A percentile compares a stretch with the other conserved stretches of the same genome.
These are phyloP conservation scores for Cremastinae sp. DNA, from an alignment of 2,888 invertebrate genomes.

Conservation along the genomic window DNA sequence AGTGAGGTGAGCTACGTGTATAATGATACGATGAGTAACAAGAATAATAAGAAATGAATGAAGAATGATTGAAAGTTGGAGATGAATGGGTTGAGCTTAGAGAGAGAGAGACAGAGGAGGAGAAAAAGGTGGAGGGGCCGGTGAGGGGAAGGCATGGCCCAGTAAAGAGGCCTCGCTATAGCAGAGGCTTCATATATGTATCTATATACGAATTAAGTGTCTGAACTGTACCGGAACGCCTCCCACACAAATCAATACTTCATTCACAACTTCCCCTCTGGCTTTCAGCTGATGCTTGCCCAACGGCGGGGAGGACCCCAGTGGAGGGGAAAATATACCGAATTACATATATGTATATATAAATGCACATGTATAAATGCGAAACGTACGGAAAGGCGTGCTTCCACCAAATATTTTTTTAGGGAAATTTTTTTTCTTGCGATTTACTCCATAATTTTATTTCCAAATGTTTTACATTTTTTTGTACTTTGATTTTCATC, in stretches of 20 bases:
- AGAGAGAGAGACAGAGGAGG: constrained; percentile 28
- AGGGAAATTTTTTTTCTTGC: too few relatives aligned
- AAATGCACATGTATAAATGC: not conserved
- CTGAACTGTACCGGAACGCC: constrained; percentile 65
- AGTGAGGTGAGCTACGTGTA: not conserved
- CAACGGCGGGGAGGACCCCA: not conserved
- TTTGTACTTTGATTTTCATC: too few relatives aligned
- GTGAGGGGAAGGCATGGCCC: constrained; percentile 54
- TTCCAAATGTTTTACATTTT: not conserved
- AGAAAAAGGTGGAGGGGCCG: constrained; percentile 24
- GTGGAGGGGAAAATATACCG: constrained; percentile 13
- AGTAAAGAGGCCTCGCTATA: constrained; percentile 41
- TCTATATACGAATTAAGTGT: constrained; percentile 62
- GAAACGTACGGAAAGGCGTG: not conserved
- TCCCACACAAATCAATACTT: constrained; percentile 76
- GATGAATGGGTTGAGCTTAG: constrained; percentile 51
- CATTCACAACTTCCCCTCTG: constrained; percentile 73
- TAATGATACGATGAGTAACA: not conserved
- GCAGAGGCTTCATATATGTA: constrained; percentile 24
- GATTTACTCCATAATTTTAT: too few relatives aligned
- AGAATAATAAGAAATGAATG: constrained; percentile 49
- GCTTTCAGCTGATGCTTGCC: constrained; percentile 61
- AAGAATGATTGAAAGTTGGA: constrained; percentile 47
- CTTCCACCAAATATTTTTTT: not conserved
- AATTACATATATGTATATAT: constrained; percentile 4